Base-by-base conservation (phyloP, 2,113 vertebrate genomes). In the Caracal caracal region DNA sequence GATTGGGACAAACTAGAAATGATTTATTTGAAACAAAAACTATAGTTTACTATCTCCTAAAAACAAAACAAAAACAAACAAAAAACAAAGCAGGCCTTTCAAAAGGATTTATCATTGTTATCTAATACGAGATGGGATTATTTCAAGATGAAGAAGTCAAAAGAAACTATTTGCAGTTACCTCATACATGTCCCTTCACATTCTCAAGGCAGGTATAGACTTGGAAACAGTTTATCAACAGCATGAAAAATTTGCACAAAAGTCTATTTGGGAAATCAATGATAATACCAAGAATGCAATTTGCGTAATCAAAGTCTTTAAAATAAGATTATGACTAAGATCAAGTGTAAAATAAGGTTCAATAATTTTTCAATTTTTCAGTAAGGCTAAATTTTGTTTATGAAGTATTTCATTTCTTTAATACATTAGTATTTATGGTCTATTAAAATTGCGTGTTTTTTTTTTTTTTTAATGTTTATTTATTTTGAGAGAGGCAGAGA, bases 91-190 rank as follows among this genome's bases (percentile, higher is more conserved):
- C 56, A 59, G n/a, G 10, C 30, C 16, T 85, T 87, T 59, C 19
- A 43, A 78, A 96, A 79, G 53, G 12, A 81, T 76, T 92, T 85
- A 10, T 95, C 59, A 40, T 26, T 5, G 19, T 84, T 76, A 73
- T 86, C 87, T 86, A 84, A 70, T 56, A 61, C 70, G 66, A 66
- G 6, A 68, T 37, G 10, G 15, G 28, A 63, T 83, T 83, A 37
- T 71, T 76, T 96, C 70, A 93, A n/a, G 6, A 93, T 30, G 35
- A 85, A 90, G 35, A 87, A 85, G 61, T 63, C 61, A 79, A 26
- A 68, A 93, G 80, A 61, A 95, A 90, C 78, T 91, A 63, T 59
- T 33, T 79, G 37, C 17, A 91, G n/a, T 89, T 68, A 53, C 22
- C 13, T 95, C 26, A 66, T 82, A 90, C 90, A 90, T 68, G 79